phyloP scores from a whole-genome alignment of 2,797 vertebrate genomes.

The Philypnodon macrostomus region DNA sequence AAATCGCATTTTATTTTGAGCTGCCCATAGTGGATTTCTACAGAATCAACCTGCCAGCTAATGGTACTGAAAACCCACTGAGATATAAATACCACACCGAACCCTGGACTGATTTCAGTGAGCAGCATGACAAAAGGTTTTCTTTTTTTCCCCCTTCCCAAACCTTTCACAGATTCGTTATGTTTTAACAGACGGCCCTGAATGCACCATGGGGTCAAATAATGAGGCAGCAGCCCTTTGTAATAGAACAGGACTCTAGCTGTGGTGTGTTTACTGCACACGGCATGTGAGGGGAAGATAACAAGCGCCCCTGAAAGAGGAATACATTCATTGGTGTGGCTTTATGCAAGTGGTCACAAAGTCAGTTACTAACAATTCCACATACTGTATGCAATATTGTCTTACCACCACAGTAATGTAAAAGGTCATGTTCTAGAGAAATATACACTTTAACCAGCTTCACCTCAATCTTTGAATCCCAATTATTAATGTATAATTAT shows the following conservation, averaged over 20 bases:
- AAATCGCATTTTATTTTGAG: constrained; percentile 17
- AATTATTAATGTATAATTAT: too few species aligned
- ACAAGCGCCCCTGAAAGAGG: constrained; percentile 14
- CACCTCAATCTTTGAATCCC: constrained; percentile 3
- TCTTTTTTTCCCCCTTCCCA: constrained; percentile 22
- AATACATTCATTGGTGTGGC: not conserved
- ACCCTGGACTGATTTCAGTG: constrained; percentile 7
- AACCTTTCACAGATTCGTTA: constrained; percentile 18
- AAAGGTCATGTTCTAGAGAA: too few species aligned
- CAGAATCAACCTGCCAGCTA: not conserved
- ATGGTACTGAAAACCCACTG: not conserved
- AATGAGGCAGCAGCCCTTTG: constrained; percentile 39
- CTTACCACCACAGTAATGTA: too few species aligned
- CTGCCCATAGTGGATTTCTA: constrained; percentile 3
- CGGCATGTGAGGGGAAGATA: constrained; percentile 7
- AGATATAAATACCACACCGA: constrained; percentile 5
- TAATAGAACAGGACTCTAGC: constrained; percentile 11
- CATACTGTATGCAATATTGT: too few species aligned
- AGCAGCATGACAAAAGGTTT: constrained; percentile 17
- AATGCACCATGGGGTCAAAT: constrained; percentile 29
- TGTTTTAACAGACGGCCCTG: constrained; percentile 17
- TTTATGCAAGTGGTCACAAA: not conserved
- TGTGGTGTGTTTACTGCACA: constrained; percentile 7
- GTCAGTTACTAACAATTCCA: not conserved
- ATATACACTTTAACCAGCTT: too few species aligned